These are phyloP conservation scores for Acleris sparsana DNA, from an alignment of 2,888 invertebrate genomes.

Conservation along the genomic window DNA sequence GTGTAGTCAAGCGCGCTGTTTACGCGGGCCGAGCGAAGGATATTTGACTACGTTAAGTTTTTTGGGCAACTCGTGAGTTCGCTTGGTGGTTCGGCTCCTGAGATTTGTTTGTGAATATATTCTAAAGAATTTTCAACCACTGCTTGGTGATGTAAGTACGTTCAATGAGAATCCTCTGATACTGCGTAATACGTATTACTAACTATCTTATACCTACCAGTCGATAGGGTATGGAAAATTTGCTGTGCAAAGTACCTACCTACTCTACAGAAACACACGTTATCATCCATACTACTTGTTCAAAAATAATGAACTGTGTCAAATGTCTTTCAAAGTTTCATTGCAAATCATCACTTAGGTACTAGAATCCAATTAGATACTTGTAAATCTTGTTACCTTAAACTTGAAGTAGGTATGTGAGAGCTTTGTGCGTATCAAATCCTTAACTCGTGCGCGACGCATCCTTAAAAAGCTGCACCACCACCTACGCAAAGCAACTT, in stretches of 20 bases:
- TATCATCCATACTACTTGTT: too few relatives aligned
- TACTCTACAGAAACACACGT: too few relatives aligned
- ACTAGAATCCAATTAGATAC: constrained; percentile 31
- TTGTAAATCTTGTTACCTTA: background rate
- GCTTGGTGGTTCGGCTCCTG: constrained; percentile 50
- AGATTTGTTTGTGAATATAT: constrained; percentile 68
- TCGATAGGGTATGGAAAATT: too few relatives aligned
- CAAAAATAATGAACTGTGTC: too few relatives aligned
- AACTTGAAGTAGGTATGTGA: background rate
- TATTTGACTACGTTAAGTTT: constrained; percentile 77
- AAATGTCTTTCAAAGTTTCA: too few relatives aligned
- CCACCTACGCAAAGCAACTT: constrained; percentile 9
- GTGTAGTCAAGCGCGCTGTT: constrained; percentile 60
- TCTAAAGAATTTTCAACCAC: constrained; percentile 60
- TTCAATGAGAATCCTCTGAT: too few relatives aligned
- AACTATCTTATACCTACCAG: too few relatives aligned
- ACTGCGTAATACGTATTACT: too few relatives aligned
- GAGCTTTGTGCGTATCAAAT: background rate
- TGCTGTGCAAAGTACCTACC: too few relatives aligned
- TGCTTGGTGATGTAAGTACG: constrained; percentile 7
- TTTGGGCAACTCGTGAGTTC: constrained; percentile 72
- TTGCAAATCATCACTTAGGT: constrained; percentile 13
- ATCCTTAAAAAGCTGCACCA: constrained; percentile 7
- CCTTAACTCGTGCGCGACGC: background rate
- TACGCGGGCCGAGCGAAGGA: constrained; percentile 73